Base-by-base conservation (phyloP, 2,113 vertebrate species). In the Tragelaphus buxtoni region DNA sequence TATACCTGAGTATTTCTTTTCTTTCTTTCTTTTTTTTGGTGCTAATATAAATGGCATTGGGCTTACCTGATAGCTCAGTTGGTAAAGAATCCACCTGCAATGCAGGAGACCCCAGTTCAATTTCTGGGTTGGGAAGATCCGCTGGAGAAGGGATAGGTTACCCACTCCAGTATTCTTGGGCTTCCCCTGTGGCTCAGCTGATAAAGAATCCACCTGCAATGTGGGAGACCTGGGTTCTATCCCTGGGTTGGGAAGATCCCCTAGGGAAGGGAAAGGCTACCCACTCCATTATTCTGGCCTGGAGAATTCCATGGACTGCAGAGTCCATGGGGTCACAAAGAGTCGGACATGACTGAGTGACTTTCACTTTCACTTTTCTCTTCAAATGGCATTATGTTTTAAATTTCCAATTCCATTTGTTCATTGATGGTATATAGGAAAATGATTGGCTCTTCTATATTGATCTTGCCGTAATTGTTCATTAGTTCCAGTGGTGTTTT, bases 151-250 rank as follows among this genome's bases (percentile, higher is more conserved):
- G 61, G 61, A n/a, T 63, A 63, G 30, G 30, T 7, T n/a, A 63
- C 61, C 32, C 61, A n/a, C 32, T 63, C 61, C 61, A 63, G 32
- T n/a, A 65, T 65, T 65, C 61, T 18, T n/a, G 61, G 32, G 61
- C 32, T 65, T 65, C 61, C 61, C 61, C 16, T 65, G 61, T n/a
- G 16, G 32, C 61, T 65, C 7, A 18, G 61, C 61, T 65, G 7
- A n/a, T 65, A 32, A 65, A n/a, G 61, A 65, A 65, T 65, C 61
- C 32, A n/a, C 32, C 32, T 65, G 32, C 16, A 18, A 9, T 18
- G 32, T 0, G 0, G 32, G 61, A 65, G 32, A n/a, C 61, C 32
- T 18, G 61, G 14, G 32, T n/a, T 65, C 1, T 3, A 17, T n/a
- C 32, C 61, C 61, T n/a, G 7, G 61, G 61, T 17, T 65, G 32